Evolutionary conservation across 2,797 vertebrate species (phyloP).

Genomic region (Eleutherodactylus coqui): DNA sequence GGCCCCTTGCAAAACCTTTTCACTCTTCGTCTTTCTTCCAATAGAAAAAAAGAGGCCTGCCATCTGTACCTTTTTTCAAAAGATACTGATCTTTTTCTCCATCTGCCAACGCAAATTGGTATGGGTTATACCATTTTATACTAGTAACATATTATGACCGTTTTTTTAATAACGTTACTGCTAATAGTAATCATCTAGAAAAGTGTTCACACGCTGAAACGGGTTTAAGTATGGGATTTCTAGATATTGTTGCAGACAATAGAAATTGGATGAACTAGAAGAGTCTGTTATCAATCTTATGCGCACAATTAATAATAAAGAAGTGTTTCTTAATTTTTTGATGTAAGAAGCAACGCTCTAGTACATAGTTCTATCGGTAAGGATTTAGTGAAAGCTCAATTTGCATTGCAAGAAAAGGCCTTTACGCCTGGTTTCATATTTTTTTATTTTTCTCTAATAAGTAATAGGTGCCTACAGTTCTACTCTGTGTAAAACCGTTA

Average conservation of each 20-base stretch:
- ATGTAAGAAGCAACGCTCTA: not conserved
- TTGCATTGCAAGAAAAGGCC: not conserved
- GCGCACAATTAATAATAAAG: not conserved
- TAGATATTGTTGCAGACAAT: not conserved
- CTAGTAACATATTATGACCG: not conserved
- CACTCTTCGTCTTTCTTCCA: constrained; percentile 40
- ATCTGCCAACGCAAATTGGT: constrained; percentile 44
- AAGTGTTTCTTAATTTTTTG: not conserved
- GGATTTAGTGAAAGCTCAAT: not conserved
- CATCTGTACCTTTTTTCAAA: constrained; percentile 44
- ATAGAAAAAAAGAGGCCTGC: constrained; percentile 41
- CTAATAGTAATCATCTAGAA: not conserved
- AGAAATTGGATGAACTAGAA: not conserved
- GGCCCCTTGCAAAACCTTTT: constrained; percentile 47
- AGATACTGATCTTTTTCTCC: constrained; percentile 23
- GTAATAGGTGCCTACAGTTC: not conserved
- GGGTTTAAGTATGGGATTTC: not conserved
- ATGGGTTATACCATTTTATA: constrained; percentile 30
- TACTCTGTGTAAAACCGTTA: not conserved
- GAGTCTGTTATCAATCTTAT: not conserved
- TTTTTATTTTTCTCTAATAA: not conserved
- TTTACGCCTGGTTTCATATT: not conserved
- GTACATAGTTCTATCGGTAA: not conserved
- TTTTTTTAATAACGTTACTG: constrained; percentile 16
- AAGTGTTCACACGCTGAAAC: not conserved